Evolutionary conservation across 2,888 invertebrate genomes (phyloP), one percentile per base, ranked within the genome.

Genomic region (Melitaea athalia): DNA sequence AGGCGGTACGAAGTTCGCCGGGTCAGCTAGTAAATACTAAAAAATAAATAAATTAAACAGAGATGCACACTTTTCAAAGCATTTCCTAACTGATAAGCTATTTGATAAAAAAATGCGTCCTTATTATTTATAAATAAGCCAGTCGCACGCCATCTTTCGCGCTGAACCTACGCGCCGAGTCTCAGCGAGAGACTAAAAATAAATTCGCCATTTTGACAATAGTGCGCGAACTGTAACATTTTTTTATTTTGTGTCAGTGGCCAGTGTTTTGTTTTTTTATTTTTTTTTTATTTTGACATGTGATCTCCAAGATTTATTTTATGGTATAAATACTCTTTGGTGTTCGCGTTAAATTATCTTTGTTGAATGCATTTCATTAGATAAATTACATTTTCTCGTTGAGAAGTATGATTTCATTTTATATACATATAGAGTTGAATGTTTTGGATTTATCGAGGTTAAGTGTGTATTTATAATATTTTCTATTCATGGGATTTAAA

Each of bases 81-180:
- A 52, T 5, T 52, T 52, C 52, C 52, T 52, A 52, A 52, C 52
- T 52, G 52, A 52, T 52, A 52, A 52, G 24, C 2, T 45, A 12
- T 52, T 10, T 52, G 52, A 52, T 52, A 52, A 52, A 52, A 52
- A 52, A 52, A 52, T 52, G 24, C 24, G 10, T 24, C 17, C 10
- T 52, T 17, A 24, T 52, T 52, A 52, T 52, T 24, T 24, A 52
- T 52, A 52, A 52, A 17, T 52, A 52, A 10, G 24, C 31, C 52
- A 52, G 52, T 52, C 2, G 24, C 52, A 17, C 12, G 52, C 3
- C 0, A 24, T 10, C 6, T 12, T 12, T 3, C 52, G 11, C 12
- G 12, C 12, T 11, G 52, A 12, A 52, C 52, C 24, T 5, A 52
- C 52, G 52, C 17, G 52, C 52, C 52, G 11, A 52, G 38, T 38